Percentiles rank a stretch among this genome's conserved stretches.
Evolutionary conservation across 1,140 invertebrate species (phyloP).

Genomic region (Lordiphosa stackelbergi): DNA sequence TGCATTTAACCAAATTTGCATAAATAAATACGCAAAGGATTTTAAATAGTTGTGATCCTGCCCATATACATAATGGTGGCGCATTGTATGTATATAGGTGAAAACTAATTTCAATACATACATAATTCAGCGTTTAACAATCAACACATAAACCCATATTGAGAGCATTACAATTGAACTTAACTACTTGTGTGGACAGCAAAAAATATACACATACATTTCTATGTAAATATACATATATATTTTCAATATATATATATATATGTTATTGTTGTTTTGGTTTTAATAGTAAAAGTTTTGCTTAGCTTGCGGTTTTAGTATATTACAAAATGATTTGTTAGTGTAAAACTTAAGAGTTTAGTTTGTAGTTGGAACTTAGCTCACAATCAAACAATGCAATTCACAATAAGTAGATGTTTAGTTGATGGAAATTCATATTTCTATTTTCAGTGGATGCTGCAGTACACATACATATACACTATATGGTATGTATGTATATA

Average conservation of each 20-base stretch:
- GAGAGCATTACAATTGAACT: not conserved
- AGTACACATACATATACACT: constrained; percentile 9
- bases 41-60: constrained; percentile 42
- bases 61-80: constrained; percentile 5
- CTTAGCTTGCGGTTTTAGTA: constrained; percentile 65
- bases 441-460: not conserved
- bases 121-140: constrained; percentile 2
- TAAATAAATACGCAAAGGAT: constrained; percentile 64
- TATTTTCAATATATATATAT: constrained; percentile 41
- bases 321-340: constrained; percentile 70
- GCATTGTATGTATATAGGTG: not conserved
- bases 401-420: constrained; percentile 54
- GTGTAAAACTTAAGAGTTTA: constrained; percentile 60
- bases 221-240: constrained; percentile 28
- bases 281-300: constrained; percentile 55
- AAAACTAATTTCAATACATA: constrained; percentile 6
- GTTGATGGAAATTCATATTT: constrained; percentile 7
- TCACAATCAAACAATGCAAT: constrained; percentile 70
- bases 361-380: constrained; percentile 60
- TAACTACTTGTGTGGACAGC: not conserved
- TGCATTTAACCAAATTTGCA: constrained; percentile 74
- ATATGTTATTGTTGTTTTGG: constrained; percentile 36
- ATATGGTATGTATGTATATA: constrained; percentile 12
- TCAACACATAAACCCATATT: not conserved
- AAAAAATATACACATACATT: constrained; percentile 18